Conservation (phyloP, 2,888 invertebrate genomes). For the Spatulosminthurus flaviceps region DNA sequence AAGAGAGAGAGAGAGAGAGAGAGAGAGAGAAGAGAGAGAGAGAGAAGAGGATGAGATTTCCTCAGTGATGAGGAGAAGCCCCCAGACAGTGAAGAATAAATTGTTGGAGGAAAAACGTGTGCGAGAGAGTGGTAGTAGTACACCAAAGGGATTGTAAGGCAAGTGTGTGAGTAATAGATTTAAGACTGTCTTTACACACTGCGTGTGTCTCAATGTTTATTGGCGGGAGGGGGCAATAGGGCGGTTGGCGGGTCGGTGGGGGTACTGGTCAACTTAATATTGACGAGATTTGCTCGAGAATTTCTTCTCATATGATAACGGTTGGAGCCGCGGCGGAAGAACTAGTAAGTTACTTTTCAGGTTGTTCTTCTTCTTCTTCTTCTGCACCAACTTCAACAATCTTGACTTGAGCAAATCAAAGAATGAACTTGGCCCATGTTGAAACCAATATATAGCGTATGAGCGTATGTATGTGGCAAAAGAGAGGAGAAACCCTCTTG, state of each 20-base stretch:
- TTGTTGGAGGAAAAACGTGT: conserved; percentile 1
- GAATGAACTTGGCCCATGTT: conserved; percentile 46
- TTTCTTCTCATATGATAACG: conserved; percentile 38
- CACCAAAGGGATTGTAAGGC: not conserved
- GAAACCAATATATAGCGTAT: conserved; percentile 31
- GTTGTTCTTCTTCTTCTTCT: conserved; percentile 45
- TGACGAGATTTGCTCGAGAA: conserved; percentile 27
- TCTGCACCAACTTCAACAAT: conserved; percentile 45
- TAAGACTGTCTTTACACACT: conserved; percentile 10
- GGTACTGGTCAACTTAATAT: not conserved
- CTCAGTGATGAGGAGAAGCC: not conserved
- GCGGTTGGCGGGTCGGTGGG: conserved; percentile 24
- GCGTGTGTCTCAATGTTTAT: not conserved
- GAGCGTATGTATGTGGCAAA: not conserved
- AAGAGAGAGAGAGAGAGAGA: too few species aligned
- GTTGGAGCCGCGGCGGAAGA: conserved; percentile 29
- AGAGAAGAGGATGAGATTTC: conserved; percentile 15
- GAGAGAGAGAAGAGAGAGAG: too few species aligned
- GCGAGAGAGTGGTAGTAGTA: not conserved
- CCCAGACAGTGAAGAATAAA: conserved; percentile 16
- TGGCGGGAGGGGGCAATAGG: conserved; percentile 35
- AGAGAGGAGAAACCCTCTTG: conserved; percentile 37
- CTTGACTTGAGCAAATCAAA: conserved; percentile 45
- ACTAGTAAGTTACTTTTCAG: conserved; percentile 47
- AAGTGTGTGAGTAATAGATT: conserved; percentile 21